phyloP scores from a whole-genome alignment of 2,888 invertebrate genomes.

The Steinernema scapterisci region DNA sequence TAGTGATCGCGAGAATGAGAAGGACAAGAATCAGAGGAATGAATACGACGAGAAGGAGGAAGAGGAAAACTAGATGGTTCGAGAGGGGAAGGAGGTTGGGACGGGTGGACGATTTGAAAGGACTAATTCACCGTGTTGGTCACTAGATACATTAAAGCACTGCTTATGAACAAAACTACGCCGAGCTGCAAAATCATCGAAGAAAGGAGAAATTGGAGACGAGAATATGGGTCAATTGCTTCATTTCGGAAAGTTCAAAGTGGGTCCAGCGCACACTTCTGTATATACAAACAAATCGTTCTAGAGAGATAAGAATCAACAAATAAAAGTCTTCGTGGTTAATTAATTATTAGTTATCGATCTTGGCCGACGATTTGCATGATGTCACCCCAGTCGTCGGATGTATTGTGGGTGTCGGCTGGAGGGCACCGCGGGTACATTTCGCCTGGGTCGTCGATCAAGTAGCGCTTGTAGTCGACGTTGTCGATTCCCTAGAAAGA shows the following conservation, averaged over 20 bases:
- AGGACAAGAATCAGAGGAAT: background rate
- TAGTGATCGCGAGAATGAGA: background rate
- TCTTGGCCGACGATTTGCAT: conserved; percentile 14
- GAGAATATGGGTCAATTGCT: background rate
- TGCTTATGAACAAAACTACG: background rate
- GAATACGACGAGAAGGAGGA: background rate
- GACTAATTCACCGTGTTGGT: conserved; percentile 27
- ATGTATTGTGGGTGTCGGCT: background rate
- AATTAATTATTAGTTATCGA: conserved; percentile 25
- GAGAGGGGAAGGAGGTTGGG: background rate
- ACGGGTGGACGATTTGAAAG: background rate
- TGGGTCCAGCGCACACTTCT: conserved; percentile 25
- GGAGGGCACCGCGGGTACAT: background rate
- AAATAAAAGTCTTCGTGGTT: conserved; percentile 17
- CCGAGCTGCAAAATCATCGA: conserved; percentile 4
- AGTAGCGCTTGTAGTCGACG: conserved; percentile 2
- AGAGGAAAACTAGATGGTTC: background rate
- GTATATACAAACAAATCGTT: conserved; percentile 15
- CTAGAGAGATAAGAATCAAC: background rate
- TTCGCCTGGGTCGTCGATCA: background rate
- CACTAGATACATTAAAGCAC: conserved; percentile 33
- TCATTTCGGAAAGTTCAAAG: background rate
- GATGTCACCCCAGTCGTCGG: conserved; percentile 16
- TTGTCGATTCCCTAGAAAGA: background rate
- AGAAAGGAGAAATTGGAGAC: background rate